Percentiles rank a stretch among this genome's conserved stretches.
Conservation (phyloP, 2,888 invertebrate genomes). For the Campoletis raptor region DNA sequence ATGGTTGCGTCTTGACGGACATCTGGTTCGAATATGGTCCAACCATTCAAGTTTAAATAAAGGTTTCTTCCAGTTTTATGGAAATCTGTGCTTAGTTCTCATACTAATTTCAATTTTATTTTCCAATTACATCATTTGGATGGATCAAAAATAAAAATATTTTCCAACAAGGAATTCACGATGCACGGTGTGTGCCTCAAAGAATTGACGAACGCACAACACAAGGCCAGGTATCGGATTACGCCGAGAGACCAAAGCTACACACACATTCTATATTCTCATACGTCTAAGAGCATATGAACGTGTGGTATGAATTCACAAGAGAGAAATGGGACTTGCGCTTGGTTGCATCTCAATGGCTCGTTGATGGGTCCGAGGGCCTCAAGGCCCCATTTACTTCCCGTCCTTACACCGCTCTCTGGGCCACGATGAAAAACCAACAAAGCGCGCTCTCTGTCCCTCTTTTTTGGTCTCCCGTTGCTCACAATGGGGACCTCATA, state of each 20-base stretch:
- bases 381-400: conserved; percentile 69
- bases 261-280: background rate
- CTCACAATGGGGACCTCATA: conserved; percentile 68
- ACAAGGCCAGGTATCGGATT: conserved; percentile 75
- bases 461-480: conserved; percentile 63
- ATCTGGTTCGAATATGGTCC: no score
- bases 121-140: background rate
- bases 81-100: no score
- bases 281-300: background rate
- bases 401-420: conserved; percentile 58
- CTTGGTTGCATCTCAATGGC: conserved; percentile 80
- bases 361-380: conserved; percentile 76
- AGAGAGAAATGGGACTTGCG: conserved; percentile 81
- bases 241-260: conserved; percentile 70
- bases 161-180: conserved; percentile 57
- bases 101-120: background rate
- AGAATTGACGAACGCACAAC: conserved; percentile 62
- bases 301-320: conserved; percentile 53
- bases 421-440: conserved; percentile 78
- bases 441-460: conserved; percentile 74
- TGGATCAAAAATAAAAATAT: background rate
- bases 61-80: no score
- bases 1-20: no score
- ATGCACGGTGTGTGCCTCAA: conserved; percentile 26
- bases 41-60: no score